These are phyloP conservation scores for Paraescarpia echinospica DNA, from an alignment of 1,140 invertebrate genomes.

Conservation along the genomic window DNA sequence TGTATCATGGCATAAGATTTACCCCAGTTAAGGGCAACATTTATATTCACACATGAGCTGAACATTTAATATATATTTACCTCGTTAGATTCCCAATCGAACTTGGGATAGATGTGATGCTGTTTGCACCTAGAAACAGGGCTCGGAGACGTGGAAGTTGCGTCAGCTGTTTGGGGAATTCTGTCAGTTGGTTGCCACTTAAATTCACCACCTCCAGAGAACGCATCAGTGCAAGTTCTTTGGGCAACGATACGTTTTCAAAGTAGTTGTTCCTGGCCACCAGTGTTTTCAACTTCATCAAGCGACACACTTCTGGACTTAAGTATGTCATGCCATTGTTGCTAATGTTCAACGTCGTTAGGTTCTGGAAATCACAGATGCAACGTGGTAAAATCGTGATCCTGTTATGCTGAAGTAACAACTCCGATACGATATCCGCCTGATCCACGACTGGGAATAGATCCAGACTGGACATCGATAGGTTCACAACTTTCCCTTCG, in stretches of 20 bases:
- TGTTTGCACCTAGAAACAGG: slow-evolving; percentile 88
- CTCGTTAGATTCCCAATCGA: slow-evolving; percentile 74
- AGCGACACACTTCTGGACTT: slow-evolving; percentile 73
- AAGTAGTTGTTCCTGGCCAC: slow-evolving; percentile 87
- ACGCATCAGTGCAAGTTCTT: slow-evolving; percentile 69
- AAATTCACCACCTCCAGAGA: slow-evolving; percentile 83
- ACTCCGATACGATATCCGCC: slow-evolving; percentile 36
- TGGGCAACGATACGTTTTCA: slow-evolving; percentile 79
- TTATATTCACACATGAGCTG: neutral
- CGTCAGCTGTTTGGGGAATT: slow-evolving; percentile 84
- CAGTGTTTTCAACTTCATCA: slow-evolving; percentile 72
- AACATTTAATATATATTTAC: slow-evolving; percentile 47
- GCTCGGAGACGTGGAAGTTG: slow-evolving; percentile 76
- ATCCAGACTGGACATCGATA: slow-evolving; percentile 48
- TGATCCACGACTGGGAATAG: slow-evolving; percentile 44
- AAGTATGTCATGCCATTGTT: slow-evolving; percentile 78
- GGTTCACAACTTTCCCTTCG: slow-evolving; percentile 48
- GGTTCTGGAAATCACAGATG: slow-evolving; percentile 58
- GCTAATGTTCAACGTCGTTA: slow-evolving; percentile 77
- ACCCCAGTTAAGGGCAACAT: no score
- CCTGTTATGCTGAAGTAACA: slow-evolving; percentile 55
- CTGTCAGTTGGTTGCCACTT: slow-evolving; percentile 83
- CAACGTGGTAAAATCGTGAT: slow-evolving; percentile 49
- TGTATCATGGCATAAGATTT: no score
- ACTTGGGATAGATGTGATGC: slow-evolving; percentile 76